Base-by-base conservation (phyloP, 1,140 invertebrate genomes). In the Drosophila busckii region DNA sequence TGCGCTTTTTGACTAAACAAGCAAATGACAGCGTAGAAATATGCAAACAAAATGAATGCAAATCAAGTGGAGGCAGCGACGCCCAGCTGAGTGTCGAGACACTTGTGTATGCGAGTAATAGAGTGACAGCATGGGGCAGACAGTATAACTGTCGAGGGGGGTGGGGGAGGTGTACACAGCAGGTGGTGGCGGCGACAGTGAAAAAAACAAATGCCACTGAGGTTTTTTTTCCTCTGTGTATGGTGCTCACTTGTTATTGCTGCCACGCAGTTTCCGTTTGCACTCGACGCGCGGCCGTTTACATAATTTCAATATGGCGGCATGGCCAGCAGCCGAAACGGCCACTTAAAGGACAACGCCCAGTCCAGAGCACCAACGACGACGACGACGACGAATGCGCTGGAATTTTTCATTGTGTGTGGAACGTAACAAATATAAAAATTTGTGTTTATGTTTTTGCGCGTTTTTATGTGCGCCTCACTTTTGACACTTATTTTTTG, bases 401-500 rank as follows among this genome's bases (percentile, higher is more conserved):
- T 22, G 25, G 32, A 10, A 10, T 35, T 35, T 46, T 48, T 28
- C 42, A 44, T 41, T 52, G 49, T 41, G 34, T 25, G 9, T 13
- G 7, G 15, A 49, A 62, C 26, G 59, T 49, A 62, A 62, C 59
- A 62, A n/a, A 62, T 48, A 62, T 56, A 62, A 62, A 62, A 62
- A 60, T 62, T 62, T 62, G 53, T 62, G 59, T 62, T 62, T 62
- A 56, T 62, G 53, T 49, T 56, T 62, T 49, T 37, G 44, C 49
- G 56, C 25, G 35, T 56, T 55, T 61, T 13, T 26, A 22, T 42
- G 8, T 10, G 17, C 58, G 26, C 35, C 42, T 53, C 52, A 55
- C 59, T 62, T 62, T 62, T 62, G 59, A 62, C 59, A 62, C 59
- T 62, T 55, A 62, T 62, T 62, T n/a, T 62, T 40, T 62, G 59